Conservation (phyloP, 2,888 invertebrate genomes). For the Hylaea fasciaria region DNA sequence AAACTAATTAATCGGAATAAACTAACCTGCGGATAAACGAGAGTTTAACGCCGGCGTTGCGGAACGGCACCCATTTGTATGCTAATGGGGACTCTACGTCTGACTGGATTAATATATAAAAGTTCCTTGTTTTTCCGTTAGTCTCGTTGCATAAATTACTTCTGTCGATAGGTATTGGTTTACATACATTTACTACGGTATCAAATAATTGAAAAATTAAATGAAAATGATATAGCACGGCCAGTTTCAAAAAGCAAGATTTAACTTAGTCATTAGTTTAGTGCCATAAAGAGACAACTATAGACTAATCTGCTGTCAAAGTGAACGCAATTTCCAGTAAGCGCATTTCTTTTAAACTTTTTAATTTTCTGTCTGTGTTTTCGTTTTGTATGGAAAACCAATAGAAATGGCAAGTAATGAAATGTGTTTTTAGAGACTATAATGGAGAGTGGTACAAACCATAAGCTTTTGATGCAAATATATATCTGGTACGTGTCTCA, state of each 20-base stretch:
- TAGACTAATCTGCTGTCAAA: no score
- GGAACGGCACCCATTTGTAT: slow-evolving; percentile 26
- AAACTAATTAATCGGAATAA: slow-evolving; percentile 28
- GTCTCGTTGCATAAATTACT: slow-evolving; percentile 17
- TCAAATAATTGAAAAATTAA: no score
- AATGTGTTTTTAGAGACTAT: slow-evolving; percentile 42
- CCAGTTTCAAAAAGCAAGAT: no score
- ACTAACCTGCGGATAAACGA: slow-evolving; percentile 30
- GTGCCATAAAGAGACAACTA: no score
- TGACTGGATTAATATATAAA: slow-evolving; percentile 30
- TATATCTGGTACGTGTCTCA: no score
- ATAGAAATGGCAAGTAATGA: slow-evolving; percentile 36
- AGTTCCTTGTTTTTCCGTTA: slow-evolving; percentile 19
- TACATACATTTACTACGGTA: neutral
- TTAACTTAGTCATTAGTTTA: no score
- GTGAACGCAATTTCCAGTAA: no score
- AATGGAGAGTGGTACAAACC: slow-evolving; percentile 13
- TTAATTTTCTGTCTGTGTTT: slow-evolving; percentile 5
- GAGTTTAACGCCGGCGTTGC: slow-evolving; percentile 21
- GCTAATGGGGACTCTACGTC: slow-evolving; percentile 23
- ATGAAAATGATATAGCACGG: no score
- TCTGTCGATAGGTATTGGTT: slow-evolving; percentile 9
- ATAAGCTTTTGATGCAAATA: neutral
- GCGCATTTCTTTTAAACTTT: neutral
- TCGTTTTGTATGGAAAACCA: slow-evolving; percentile 36